phyloP scores from a whole-genome alignment of 1,140 invertebrate species.

The Trinorchestia longiramus region DNA sequence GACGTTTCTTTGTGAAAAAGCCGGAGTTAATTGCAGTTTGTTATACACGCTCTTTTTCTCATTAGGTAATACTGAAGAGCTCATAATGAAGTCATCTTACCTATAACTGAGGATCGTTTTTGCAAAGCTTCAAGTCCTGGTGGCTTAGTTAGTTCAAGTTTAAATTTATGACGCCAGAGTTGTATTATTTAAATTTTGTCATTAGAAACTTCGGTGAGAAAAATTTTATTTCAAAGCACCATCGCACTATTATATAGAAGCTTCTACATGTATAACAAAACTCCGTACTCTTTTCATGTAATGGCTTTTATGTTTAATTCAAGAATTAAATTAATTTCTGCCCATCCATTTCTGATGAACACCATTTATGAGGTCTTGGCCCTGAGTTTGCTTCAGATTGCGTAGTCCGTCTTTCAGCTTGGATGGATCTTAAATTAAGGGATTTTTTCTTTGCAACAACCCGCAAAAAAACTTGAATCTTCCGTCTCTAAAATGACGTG shows the following conservation, averaged over 20 bases:
- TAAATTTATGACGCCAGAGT: background rate
- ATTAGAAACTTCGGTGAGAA: background rate
- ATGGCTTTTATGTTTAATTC: background rate
- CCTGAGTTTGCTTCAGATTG: conserved; percentile 23
- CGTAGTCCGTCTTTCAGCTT: background rate
- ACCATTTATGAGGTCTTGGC: background rate
- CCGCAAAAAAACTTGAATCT: conserved; percentile 22
- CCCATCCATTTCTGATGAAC: background rate
- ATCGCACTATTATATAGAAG: background rate
- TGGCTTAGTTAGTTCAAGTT: background rate
- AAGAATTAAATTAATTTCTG: background rate
- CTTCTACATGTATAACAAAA: background rate
- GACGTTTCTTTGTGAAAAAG: background rate
- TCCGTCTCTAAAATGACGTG: conserved; percentile 39
- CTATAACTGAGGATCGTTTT: background rate
- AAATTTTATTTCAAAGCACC: background rate
- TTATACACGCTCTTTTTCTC: background rate
- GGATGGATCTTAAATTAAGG: background rate
- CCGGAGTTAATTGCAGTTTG: background rate
- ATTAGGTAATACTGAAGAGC: background rate
- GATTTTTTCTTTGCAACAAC: background rate
- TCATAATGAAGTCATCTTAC: background rate
- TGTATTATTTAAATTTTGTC: background rate
- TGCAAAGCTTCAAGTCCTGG: background rate
- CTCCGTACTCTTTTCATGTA: background rate